A percentile compares a stretch with the other conserved stretches of the same genome.
Conservation (phyloP, 2,888 invertebrate genomes). For the Caradrina kadenii region DNA sequence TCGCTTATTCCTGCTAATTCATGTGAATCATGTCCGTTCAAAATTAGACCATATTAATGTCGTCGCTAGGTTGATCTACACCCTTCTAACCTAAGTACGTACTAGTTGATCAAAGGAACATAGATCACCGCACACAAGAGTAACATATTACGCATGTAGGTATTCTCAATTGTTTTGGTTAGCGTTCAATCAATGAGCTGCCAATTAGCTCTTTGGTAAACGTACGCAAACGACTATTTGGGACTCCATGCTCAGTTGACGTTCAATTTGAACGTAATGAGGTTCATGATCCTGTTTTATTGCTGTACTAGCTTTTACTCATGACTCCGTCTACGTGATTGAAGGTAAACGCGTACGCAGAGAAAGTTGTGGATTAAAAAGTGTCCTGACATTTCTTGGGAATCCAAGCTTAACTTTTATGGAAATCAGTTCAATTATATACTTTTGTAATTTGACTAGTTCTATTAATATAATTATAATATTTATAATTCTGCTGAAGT, state of each 20-base stretch:
- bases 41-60: too few relatives aligned
- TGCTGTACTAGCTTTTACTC: background rate
- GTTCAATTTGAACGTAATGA: conserved; percentile 20
- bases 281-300: conserved; percentile 14
- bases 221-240: conserved; percentile 7
- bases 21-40: too few relatives aligned
- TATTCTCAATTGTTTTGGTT: conserved; percentile 13
- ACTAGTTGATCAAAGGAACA: conserved; percentile 25
- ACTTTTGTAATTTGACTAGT: too few relatives aligned
- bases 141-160: background rate
- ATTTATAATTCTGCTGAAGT: too few relatives aligned
- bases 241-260: conserved; percentile 17
- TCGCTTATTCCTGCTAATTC: too few relatives aligned
- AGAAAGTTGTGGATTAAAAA: background rate
- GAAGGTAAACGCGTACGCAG: background rate
- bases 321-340: background rate
- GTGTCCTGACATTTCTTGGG: too few relatives aligned
- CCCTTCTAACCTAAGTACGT: conserved; percentile 3
- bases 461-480: too few relatives aligned
- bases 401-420: too few relatives aligned
- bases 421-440: too few relatives aligned
- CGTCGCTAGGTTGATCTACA: background rate
- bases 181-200: conserved; percentile 23
- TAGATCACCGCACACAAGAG: conserved; percentile 16
- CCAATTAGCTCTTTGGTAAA: conserved; percentile 14